A percentile compares a stretch with the other conserved stretches of the same genome.
Evolutionary conservation across 2,888 invertebrate species (phyloP).

Genomic region (Sarcophaga caerulescens): DNA sequence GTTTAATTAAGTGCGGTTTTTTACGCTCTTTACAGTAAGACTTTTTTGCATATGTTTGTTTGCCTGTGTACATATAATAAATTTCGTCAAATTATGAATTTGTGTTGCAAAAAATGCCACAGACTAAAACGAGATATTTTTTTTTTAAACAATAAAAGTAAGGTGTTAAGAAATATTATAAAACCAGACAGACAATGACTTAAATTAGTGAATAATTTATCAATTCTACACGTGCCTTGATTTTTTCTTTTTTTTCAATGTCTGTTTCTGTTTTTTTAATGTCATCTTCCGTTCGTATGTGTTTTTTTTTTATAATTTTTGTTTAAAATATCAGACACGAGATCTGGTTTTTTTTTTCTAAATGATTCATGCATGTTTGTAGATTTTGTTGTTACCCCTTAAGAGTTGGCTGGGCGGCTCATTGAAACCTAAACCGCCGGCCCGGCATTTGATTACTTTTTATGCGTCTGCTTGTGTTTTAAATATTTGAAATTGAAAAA

Average conservation of each 20-base stretch:
- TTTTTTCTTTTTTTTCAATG: neutral
- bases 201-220: neutral
- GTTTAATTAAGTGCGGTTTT: neutral
- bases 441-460: neutral
- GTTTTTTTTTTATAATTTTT: neutral
- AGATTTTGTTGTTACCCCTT: neutral
- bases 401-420: neutral
- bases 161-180: neutral
- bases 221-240: slow-evolving; percentile 6
- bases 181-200: neutral
- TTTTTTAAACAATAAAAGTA: neutral
- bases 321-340: slow-evolving; percentile 13
- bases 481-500: neutral
- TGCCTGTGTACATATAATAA: no score
- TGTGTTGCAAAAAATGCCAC: neutral
- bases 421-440: slow-evolving; percentile 4
- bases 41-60: neutral
- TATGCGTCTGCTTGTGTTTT: neutral
- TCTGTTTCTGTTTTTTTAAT: neutral
- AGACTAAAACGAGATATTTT: slow-evolving; percentile 4
- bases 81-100: neutral
- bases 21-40: neutral
- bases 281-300: neutral
- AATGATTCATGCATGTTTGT: slow-evolving; percentile 21
- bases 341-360: neutral